phyloP scores from a whole-genome alignment of 1,140 invertebrate genomes.

The Oedothorax gibbosus region DNA sequence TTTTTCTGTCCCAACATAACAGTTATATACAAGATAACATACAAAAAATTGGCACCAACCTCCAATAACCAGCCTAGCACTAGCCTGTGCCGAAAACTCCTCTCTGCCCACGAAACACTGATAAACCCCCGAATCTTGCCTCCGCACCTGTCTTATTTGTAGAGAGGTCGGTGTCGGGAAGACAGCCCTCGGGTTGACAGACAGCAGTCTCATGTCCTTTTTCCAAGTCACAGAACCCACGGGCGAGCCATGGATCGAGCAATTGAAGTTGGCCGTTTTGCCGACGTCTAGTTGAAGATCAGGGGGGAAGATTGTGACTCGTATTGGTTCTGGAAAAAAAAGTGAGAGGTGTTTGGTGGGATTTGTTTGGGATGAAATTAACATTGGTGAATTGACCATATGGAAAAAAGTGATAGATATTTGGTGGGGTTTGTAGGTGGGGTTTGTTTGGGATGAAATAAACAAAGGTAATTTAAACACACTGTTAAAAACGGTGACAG shows the following conservation, averaged over 20 bases:
- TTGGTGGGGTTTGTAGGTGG: no score
- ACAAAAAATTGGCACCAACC: conserved; percentile 64
- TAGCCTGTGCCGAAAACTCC: conserved; percentile 79
- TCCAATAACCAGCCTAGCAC: conserved; percentile 68
- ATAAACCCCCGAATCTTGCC: conserved; percentile 97
- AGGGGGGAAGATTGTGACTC: conserved; percentile 71
- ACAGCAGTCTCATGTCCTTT: conserved; percentile 73
- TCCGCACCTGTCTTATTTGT: conserved; percentile 78
- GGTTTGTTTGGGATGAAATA: no score
- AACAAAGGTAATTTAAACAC: no score
- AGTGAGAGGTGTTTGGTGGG: no score
- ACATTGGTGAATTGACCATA: background rate
- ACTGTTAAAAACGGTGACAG: no score
- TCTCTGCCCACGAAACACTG: conserved; percentile 95
- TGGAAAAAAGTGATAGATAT: no score
- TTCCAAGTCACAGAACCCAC: conserved; percentile 65
- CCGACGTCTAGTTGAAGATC: conserved; percentile 95
- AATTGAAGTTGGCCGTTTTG: conserved; percentile 95
- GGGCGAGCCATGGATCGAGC: conserved; percentile 85
- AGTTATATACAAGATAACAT: no score
- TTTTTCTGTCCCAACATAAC: no score
- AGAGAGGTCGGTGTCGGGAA: conserved; percentile 62
- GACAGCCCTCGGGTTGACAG: conserved; percentile 17
- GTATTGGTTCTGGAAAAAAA: conserved; percentile 48
- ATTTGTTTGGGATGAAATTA: background rate